These are phyloP conservation scores for Neotoxoptera formosana DNA, from an alignment of 1,140 invertebrate species.

Conservation along the genomic window DNA sequence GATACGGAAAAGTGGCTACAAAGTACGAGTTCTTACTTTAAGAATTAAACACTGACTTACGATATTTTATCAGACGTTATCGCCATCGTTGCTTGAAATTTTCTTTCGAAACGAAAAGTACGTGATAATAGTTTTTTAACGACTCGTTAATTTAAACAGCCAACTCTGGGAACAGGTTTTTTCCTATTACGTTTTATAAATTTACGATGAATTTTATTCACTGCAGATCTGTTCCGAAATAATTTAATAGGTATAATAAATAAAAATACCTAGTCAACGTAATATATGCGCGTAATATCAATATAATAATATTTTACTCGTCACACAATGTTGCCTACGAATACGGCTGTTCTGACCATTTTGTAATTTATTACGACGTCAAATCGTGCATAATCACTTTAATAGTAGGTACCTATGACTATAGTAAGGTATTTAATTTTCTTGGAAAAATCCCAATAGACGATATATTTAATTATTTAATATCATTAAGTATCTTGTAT, in stretches of 20 bases:
- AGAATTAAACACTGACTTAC: not conserved
- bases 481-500: not conserved
- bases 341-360: not conserved
- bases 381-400: not conserved
- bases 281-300: not conserved
- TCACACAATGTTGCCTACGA: not conserved
- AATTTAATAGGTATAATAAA: conserved; percentile 42
- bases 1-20: not conserved
- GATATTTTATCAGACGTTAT: not conserved
- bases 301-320: not conserved
- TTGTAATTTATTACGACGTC: not conserved
- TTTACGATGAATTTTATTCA: conserved; percentile 26
- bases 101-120: not conserved
- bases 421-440: not conserved
- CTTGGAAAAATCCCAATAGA: not conserved
- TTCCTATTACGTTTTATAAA: not conserved
- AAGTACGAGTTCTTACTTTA: not conserved
- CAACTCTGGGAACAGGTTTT: not conserved
- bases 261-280: not conserved
- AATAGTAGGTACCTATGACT: not conserved
- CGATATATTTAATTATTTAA: not conserved
- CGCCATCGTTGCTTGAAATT: not conserved
- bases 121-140: conserved; percentile 30
- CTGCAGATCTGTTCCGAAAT: not conserved
- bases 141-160: conserved; percentile 22